phyloP scores from a whole-genome alignment of 2,888 invertebrate genomes.

The Allygus modestus region DNA sequence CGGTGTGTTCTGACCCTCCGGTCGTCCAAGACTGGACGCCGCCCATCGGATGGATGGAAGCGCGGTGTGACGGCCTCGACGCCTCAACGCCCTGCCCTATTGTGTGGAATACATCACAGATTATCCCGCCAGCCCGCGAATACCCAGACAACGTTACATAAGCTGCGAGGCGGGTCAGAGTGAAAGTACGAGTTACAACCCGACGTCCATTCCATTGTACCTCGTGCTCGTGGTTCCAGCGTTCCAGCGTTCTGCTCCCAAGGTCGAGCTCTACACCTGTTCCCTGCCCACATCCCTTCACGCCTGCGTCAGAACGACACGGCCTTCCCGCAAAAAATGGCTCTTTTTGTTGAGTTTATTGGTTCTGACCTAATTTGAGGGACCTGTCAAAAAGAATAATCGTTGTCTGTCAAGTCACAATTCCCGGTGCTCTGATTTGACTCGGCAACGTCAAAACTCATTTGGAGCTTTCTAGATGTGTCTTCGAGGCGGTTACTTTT shows the following conservation, averaged over 20 bases:
- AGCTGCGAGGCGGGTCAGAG: background rate
- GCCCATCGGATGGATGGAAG: too few relatives aligned
- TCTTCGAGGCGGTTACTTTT: too few relatives aligned
- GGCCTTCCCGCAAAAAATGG: background rate
- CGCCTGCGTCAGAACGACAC: background rate
- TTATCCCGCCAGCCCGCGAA: too few relatives aligned
- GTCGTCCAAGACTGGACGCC: too few relatives aligned
- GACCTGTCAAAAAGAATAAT: background rate
- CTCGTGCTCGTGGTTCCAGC: background rate
- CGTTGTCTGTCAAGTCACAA: background rate
- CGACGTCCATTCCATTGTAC: background rate
- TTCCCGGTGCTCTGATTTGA: too few relatives aligned
- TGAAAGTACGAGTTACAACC: background rate
- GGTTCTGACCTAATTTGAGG: background rate
- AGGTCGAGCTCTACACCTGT: conserved; percentile 8
- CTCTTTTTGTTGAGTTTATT: background rate
- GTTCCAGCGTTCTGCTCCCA: background rate
- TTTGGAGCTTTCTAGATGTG: too few relatives aligned
- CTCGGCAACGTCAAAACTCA: too few relatives aligned
- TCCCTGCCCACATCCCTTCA: conserved; percentile 6
- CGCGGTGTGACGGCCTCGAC: too few relatives aligned
- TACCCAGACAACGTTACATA: background rate
- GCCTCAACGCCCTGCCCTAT: too few relatives aligned
- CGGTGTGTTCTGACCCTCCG: too few relatives aligned
- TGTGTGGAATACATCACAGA: too few relatives aligned